Percentiles rank a stretch among this genome's conserved stretches.
Conservation (phyloP, 2,113 vertebrate species). For the Hippocampus barbouri region DNA sequence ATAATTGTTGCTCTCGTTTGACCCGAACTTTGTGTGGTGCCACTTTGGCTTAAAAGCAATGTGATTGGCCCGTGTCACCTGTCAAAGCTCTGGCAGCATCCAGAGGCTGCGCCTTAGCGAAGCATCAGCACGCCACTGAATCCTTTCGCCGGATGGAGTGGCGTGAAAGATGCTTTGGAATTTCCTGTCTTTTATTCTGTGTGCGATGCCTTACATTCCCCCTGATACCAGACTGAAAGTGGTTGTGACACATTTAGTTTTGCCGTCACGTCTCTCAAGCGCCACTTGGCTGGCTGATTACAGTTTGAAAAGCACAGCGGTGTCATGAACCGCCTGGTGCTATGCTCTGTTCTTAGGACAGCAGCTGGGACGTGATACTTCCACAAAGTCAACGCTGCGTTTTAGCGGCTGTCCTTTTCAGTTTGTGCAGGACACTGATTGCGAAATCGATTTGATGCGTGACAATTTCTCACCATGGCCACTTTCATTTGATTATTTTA, state of each 20-base stretch:
- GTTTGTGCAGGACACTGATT: constrained; percentile 29
- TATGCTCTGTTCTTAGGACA: constrained; percentile 18
- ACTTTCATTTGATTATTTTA: constrained; percentile 31
- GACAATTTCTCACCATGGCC: constrained; percentile 40
- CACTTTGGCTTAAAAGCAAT: constrained; percentile 43
- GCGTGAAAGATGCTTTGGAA: constrained; percentile 34
- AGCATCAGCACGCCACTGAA: constrained; percentile 43
- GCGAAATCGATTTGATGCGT: constrained; percentile 41
- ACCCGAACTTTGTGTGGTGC: constrained; percentile 29
- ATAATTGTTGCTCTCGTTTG: constrained; percentile 31
- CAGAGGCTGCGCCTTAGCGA: constrained; percentile 37
- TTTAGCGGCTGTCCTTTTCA: constrained; percentile 31
- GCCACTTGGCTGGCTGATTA: constrained; percentile 25
- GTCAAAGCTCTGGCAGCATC: constrained; percentile 22
- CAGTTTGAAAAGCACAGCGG: constrained; percentile 8
- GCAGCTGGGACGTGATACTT: constrained; percentile 22
- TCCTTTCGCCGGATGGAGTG: constrained; percentile 35
- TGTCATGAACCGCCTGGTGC: constrained; percentile 28
- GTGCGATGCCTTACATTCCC: constrained; percentile 57
- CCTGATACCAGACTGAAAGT: constrained; percentile 24
- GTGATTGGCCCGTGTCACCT: constrained; percentile 36
- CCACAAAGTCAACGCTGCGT: constrained; percentile 34
- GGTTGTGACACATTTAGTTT: constrained; percentile 15
- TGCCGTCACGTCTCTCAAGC: constrained; percentile 10
- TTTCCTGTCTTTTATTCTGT: constrained; percentile 20